Evolutionary conservation across 2,888 invertebrate species (phyloP).

Genomic region (Coenonympha glycerion): DNA sequence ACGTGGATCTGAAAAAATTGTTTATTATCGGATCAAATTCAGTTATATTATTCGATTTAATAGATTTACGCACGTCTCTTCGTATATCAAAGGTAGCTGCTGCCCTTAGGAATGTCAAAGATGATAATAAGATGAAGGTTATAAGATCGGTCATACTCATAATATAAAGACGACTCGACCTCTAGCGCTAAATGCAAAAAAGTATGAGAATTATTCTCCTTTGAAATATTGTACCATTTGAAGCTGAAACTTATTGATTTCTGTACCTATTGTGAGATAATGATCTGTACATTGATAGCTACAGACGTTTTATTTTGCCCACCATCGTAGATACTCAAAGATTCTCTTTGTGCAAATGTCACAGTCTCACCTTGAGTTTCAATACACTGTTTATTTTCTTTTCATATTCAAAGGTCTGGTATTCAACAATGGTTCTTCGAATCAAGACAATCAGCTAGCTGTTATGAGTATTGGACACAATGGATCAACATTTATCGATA

Average conservation of each 20-base stretch:
- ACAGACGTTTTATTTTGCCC: slow-evolving; percentile 26
- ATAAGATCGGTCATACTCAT: neutral
- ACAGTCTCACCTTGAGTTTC: slow-evolving; percentile 47
- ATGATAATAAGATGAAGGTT: neutral
- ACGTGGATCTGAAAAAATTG: too few relatives aligned
- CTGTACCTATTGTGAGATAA: slow-evolving; percentile 52
- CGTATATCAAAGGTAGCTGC: neutral
- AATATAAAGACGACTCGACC: neutral
- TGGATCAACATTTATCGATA: slow-evolving; percentile 28
- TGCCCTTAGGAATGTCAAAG: neutral
- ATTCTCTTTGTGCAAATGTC: slow-evolving; percentile 30
- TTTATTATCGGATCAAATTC: too few relatives aligned
- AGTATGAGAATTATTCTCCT: slow-evolving; percentile 4
- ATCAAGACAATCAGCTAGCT: slow-evolving; percentile 28
- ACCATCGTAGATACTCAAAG: neutral
- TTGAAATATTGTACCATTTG: slow-evolving; percentile 22
- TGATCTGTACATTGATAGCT: slow-evolving; percentile 43
- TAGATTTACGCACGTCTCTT: too few relatives aligned
- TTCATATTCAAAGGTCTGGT: slow-evolving; percentile 22
- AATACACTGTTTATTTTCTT: slow-evolving; percentile 26
- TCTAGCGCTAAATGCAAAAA: neutral
- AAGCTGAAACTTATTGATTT: slow-evolving; percentile 46
- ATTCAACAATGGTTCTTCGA: slow-evolving; percentile 20
- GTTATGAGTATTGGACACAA: slow-evolving; percentile 40
- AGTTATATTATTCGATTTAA: too few relatives aligned